Percentiles rank a stretch among this genome's conserved stretches.
These are phyloP conservation scores for Leucoma salicis DNA, from an alignment of 2,888 invertebrate species.

Conservation along the genomic window DNA sequence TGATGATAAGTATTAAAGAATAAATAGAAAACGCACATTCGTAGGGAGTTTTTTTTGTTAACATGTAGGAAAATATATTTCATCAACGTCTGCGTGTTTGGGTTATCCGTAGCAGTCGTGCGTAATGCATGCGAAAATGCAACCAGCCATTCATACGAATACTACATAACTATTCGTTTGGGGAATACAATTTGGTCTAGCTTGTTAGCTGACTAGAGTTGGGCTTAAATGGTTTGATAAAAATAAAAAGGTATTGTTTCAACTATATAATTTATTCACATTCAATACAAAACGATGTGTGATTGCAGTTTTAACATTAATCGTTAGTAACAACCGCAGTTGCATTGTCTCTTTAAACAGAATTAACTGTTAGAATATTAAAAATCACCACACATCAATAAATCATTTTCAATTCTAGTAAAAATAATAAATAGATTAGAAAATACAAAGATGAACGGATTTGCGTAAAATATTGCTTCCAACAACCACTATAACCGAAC, in stretches of 20 bases:
- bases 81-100: too few species aligned
- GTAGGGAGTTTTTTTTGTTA: too few species aligned
- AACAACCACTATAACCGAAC: constrained; percentile 44
- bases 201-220: too few species aligned
- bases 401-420: constrained; percentile 70
- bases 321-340: constrained; percentile 62
- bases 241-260: constrained; percentile 44
- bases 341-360: constrained; percentile 41
- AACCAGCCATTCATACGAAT: too few species aligned
- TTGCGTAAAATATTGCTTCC: constrained; percentile 49
- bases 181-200: too few species aligned
- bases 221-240: neutral
- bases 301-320: constrained; percentile 71
- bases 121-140: too few species aligned
- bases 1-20: too few species aligned
- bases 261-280: constrained; percentile 82
- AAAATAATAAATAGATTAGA: constrained; percentile 65
- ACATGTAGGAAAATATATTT: too few species aligned
- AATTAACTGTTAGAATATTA: constrained; percentile 63
- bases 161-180: too few species aligned
- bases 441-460: constrained; percentile 47
- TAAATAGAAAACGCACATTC: too few species aligned
- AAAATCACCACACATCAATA: constrained; percentile 77
- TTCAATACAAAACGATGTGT: constrained; percentile 80
- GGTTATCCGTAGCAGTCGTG: too few species aligned